Base-by-base conservation (phyloP, 2,888 invertebrate species). In the Lasioglossum morio region DNA sequence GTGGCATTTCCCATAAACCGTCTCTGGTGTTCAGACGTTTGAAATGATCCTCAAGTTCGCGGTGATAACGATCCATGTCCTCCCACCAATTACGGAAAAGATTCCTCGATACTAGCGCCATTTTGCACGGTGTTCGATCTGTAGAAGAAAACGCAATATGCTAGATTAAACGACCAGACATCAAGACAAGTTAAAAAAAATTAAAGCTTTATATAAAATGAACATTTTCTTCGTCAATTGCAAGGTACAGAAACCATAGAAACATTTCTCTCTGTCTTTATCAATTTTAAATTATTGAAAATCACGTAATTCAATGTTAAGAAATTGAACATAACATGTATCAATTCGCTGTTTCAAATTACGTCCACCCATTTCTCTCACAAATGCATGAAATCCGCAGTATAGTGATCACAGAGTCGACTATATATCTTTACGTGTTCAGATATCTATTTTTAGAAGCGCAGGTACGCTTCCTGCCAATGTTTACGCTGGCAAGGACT, bases 61-160 rank as follows among this genome's bases (percentile, higher is more conserved):
- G 96, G 74, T 97, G 97, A 0, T 94, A 94, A 86, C 98, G 94
- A 46, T 96, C 97, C 94, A 97, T 96, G 92, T 98, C 98, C 92
- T 98, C 97, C 98, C 98, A 98, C 98, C 98, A 98, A 94, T 98
- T 98, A 86, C 98, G 97, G 96, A 97, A 98, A 95, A 97, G 95
- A 94, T 97, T 96, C 23, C 81, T 85, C 57, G 93, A 84, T 90
- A 98, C 97, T 95, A 98, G 96, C 93, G 98, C 97, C 98, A 98
- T 98, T 96, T 96, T 88, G 16, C 23, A 46, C 23, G 37, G 27
- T n/a, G 27, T 46, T 57, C 43, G 75, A 66, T 81, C 84, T 86
- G 46, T 1, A n/a, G 3, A 43, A 48, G 4, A 14, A 40, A 85
- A 72, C 57, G 46, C 43, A 53, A 72, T 72, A 43, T 43, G 12